phyloP scores from a whole-genome alignment of 2,797 vertebrate species.

The Chaunax sp. region DNA sequence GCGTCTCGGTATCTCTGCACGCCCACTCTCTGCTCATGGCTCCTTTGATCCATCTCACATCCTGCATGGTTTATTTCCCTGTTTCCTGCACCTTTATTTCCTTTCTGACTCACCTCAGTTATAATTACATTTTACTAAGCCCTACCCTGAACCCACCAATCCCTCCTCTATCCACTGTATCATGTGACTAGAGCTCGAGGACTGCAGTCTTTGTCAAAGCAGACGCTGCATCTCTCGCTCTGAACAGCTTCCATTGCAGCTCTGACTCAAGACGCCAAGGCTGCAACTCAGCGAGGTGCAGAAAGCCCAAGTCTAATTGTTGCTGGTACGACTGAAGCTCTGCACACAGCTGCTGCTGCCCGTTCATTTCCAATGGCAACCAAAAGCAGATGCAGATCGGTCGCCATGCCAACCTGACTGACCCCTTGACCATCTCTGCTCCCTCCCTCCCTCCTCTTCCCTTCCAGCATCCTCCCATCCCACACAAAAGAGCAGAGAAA shows the following conservation, averaged over 20 bases:
- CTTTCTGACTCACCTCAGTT: conserved; percentile 34
- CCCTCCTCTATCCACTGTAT: conserved; percentile 16
- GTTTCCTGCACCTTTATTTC: conserved; percentile 13
- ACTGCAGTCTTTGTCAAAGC: conserved; percentile 36
- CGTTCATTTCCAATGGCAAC: conserved; percentile 43
- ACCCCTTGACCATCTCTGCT: conserved; percentile 52
- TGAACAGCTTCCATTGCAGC: conserved; percentile 12
- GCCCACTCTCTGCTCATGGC: neutral
- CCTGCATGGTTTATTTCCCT: conserved; percentile 4
- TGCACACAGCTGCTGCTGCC: conserved; percentile 2
- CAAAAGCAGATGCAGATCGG: conserved; percentile 52
- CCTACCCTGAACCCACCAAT: conserved; percentile 20
- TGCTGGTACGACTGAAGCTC: conserved; percentile 1
- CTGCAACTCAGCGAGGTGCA: conserved; percentile 21
- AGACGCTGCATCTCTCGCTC: conserved; percentile 12
- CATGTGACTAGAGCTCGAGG: neutral
- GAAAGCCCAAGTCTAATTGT: conserved; percentile 1
- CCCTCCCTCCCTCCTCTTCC: conserved; percentile 3
- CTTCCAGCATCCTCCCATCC: conserved; percentile 24
- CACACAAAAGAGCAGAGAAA: conserved; percentile 29
- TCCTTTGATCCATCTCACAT: conserved; percentile 9
- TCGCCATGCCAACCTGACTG: conserved; percentile 64
- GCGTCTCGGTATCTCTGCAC: neutral
- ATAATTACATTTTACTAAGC: conserved; percentile 34
- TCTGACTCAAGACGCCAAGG: conserved; percentile 16